These are phyloP conservation scores for Clostera curtula DNA, from an alignment of 2,888 invertebrate genomes.

Conservation along the genomic window DNA sequence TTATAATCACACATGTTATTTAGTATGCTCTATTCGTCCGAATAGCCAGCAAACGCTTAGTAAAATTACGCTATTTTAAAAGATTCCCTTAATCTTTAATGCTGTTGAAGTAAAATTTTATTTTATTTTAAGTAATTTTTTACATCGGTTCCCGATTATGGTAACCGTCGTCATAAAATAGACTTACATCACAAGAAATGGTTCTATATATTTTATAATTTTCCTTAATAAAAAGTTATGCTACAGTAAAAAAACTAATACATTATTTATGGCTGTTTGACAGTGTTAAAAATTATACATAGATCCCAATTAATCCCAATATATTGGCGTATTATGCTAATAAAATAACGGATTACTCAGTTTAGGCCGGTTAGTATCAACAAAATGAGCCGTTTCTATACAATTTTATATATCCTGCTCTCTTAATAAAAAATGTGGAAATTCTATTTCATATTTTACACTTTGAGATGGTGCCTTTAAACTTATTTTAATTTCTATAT, in stretches of 20 bases:
- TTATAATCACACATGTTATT: no score
- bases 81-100: no score
- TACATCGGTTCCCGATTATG: no score
- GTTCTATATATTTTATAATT: conserved; percentile 1
- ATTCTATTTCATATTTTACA: no score
- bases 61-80: no score
- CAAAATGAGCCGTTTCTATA: conserved; percentile 13
- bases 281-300: conserved; percentile 15
- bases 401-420: conserved; percentile 9
- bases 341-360: conserved; percentile 16
- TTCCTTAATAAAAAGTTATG: conserved; percentile 4
- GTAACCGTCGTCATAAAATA: no score
- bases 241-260: conserved; percentile 6
- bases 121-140: no score
- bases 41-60: no score
- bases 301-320: conserved; percentile 20
- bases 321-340: conserved; percentile 20
- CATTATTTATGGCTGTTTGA: conserved; percentile 21
- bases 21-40: not conserved
- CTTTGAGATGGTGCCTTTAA: no score
- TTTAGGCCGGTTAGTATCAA: conserved; percentile 11
- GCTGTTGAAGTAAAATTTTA: no score
- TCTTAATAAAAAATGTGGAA: conserved; percentile 5
- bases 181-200: no score
- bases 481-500: no score